These are phyloP conservation scores for Podarcis muralis DNA, from an alignment of 2,113 vertebrate genomes.

Conservation along the genomic window DNA sequence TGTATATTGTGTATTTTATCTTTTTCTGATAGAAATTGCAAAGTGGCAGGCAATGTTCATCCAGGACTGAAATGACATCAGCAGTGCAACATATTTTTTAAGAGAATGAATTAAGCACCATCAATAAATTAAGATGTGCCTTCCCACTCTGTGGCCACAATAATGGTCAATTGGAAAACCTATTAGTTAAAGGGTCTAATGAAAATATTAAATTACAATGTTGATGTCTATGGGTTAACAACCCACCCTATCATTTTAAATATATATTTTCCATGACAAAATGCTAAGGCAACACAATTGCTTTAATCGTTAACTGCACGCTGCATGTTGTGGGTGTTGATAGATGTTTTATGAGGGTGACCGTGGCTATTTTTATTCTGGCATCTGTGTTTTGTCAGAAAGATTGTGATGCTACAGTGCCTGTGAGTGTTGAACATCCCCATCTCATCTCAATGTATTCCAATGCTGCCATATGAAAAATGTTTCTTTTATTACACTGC, in stretches of 20 bases:
- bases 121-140: conserved; percentile 43
- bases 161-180: conserved; percentile 48
- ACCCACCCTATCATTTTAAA: conserved; percentile 27
- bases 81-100: conserved; percentile 51
- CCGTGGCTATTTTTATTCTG: conserved; percentile 43
- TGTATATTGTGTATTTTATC: not conserved
- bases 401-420: conserved; percentile 51
- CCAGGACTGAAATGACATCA: conserved; percentile 6
- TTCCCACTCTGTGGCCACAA: conserved; percentile 40
- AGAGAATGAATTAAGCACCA: conserved; percentile 44
- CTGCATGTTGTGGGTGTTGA: conserved; percentile 50
- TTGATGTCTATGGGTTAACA: conserved; percentile 39
- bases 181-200: conserved; percentile 36
- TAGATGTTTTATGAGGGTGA: conserved; percentile 41
- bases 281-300: not conserved
- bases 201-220: conserved; percentile 32
- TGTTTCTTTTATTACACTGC: conserved; percentile 65
- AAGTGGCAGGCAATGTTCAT: not conserved
- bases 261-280: conserved; percentile 45
- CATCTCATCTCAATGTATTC: conserved; percentile 61
- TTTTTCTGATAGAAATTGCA: not conserved
- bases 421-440: conserved; percentile 50
- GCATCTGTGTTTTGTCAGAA: conserved; percentile 51
- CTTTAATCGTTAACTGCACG: not conserved
- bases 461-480: conserved; percentile 64